Conservation (phyloP, 2,113 vertebrate species). For the Rallus limicola region DNA sequence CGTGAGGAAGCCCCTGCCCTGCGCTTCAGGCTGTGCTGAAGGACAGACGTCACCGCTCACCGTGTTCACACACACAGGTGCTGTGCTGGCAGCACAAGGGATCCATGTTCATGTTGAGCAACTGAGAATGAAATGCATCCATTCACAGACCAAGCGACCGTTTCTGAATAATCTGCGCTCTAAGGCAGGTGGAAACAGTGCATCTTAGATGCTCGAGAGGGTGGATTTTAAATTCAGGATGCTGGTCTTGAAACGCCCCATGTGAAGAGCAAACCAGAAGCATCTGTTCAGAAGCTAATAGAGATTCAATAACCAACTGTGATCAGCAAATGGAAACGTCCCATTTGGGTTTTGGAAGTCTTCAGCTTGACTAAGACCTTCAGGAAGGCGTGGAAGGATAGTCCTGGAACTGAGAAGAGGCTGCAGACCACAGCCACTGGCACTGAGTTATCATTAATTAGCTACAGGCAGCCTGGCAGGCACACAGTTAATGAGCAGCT, state of each 20-base stretch:
- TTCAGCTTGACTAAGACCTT: not conserved
- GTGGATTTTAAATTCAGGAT: not conserved
- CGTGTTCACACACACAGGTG: accelerated
- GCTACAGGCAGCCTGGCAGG: not conserved
- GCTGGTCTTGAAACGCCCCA: not conserved
- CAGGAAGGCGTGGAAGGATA: not conserved
- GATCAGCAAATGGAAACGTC: not conserved
- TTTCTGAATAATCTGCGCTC: not conserved
- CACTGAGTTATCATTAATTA: not conserved
- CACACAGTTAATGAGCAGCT: not conserved
- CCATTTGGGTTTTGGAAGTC: not conserved
- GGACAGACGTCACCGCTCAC: not conserved
- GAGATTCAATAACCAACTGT: not conserved
- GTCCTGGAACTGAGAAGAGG: not conserved
- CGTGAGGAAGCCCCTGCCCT: not conserved
- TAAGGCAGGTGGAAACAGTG: not conserved
- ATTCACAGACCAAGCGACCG: not conserved
- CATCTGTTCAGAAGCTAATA: not conserved
- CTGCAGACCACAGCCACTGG: not conserved
- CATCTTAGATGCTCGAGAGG: not conserved
- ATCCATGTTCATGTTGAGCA: not conserved
- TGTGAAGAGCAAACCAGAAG: not conserved
- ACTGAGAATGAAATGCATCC: not conserved
- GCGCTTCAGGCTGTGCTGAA: not conserved
- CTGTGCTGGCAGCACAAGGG: not conserved